phyloP scores from a whole-genome alignment of 2,797 vertebrate species.

The Perodicticus potto region DNA sequence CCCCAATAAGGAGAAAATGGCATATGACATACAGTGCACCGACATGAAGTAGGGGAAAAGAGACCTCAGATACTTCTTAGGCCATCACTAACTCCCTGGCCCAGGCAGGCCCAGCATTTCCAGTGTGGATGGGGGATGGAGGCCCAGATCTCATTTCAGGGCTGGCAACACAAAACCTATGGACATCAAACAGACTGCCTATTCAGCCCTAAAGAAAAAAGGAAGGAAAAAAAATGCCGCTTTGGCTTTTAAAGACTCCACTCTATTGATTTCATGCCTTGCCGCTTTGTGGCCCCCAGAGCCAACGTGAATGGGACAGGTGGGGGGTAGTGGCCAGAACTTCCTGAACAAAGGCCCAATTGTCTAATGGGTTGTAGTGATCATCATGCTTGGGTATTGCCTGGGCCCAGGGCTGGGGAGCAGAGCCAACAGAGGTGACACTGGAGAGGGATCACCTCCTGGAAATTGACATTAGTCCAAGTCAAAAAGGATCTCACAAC shows the following conservation, averaged over 20 bases:
- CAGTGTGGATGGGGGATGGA: neutral
- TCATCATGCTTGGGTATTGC: neutral
- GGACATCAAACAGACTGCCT: constrained; percentile 81
- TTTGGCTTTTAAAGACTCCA: constrained; percentile 77
- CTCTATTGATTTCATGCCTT: constrained; percentile 32
- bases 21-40: neutral
- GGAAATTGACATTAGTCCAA: neutral
- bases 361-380: constrained; percentile 75
- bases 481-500: neutral
- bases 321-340: constrained; percentile 74
- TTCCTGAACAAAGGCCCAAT: constrained; percentile 82
- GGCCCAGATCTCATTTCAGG: constrained; percentile 42
- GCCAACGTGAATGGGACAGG: constrained; percentile 79
- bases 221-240: neutral
- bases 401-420: constrained; percentile 5
- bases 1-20: neutral
- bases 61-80: neutral
- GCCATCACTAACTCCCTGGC: neutral
- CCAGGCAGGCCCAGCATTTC: neutral
- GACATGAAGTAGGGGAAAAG: neutral
- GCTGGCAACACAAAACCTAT: constrained; percentile 80
- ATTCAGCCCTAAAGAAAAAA: constrained; percentile 82
- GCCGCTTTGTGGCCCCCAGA: constrained; percentile 54
- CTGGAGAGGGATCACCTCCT: neutral
- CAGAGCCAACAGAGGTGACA: neutral